Evolutionary conservation across 2,797 vertebrate species (phyloP), one percentile per base, ranked within the genome.

Genomic region (Falco naumanni): DNA sequence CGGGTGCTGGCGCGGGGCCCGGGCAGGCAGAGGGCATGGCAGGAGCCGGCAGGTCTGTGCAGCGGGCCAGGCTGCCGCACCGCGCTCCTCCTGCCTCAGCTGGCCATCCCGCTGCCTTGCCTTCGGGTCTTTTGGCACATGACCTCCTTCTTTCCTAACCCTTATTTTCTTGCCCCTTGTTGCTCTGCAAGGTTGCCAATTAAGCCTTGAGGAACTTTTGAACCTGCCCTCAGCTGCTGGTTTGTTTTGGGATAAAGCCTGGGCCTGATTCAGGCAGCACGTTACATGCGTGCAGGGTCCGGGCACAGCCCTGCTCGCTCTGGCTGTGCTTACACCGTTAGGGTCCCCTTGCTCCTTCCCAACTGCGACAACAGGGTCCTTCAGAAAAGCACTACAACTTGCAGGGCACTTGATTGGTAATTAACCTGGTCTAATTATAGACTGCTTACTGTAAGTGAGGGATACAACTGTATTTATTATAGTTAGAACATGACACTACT

Each of bases 371-470:
- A n/a, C 31, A n/a, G 56, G 19, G 29, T 28, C 75, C 95, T 94
- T 91, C 39, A 64, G 48, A 26, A 92, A 72, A 92, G n/a, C 21
- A 1, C 65, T 25, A 3, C 50, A 34, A 37, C 37, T 69, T 65
- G 16, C 43, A 76, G 41, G 43, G 34, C 28, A 8, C 51, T 77
- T 74, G 31, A 25, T 22, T 74, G 63, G 41, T 92, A 90, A 87
- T 92, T 94, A 87, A 81, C 51, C 43, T 59, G 56, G 10, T 79
- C 59, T 95, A 87, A 87, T 90, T 87, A 88, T 24, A 50, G 53
- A 18, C 9, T 43, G 64, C 57, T 95, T 80, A 85, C 48, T 31
- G 28, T 41, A 59, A 82, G 17, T 41, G 63, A 84, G 17, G 50
- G 47, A 37, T 50, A 26, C 50, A 28, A 24, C 47, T 76, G 18